Conservation (phyloP, 2,797 vertebrate genomes). For the Gila robusta region DNA sequence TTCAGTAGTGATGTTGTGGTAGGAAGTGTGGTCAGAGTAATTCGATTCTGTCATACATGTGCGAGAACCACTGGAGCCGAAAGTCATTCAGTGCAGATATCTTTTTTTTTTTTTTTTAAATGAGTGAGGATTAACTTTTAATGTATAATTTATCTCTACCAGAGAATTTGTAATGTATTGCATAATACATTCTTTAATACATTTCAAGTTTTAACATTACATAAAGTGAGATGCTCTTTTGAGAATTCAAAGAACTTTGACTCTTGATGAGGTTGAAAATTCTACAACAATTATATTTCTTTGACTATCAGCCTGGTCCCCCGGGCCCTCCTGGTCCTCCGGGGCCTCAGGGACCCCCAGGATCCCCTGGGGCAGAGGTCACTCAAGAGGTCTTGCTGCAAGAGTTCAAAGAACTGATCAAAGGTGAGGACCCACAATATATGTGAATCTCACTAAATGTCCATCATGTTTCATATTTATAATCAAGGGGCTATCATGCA, state of each 20-base stretch:
- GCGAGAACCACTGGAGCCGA: background rate
- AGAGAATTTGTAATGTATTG: constrained; percentile 7
- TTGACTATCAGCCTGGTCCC: constrained; percentile 84
- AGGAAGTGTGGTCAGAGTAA: background rate
- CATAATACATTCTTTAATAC: constrained; percentile 22
- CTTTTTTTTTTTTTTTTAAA: background rate
- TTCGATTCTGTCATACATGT: background rate
- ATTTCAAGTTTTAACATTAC: constrained; percentile 34
- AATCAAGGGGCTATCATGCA: background rate
- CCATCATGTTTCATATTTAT: background rate
- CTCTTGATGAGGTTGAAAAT: constrained; percentile 1
- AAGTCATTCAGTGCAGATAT: background rate
- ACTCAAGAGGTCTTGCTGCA: constrained; percentile 88
- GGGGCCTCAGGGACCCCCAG: constrained; percentile 87
- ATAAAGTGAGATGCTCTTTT: constrained; percentile 4
- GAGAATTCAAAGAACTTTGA: constrained; percentile 6
- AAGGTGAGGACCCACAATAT: constrained; percentile 78
- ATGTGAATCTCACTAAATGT: background rate
- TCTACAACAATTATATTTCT: background rate
- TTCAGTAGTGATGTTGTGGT: background rate
- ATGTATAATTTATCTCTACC: constrained; percentile 2
- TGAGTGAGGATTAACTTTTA: background rate
- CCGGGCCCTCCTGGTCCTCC: constrained; percentile 90
- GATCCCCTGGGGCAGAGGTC: constrained; percentile 85
- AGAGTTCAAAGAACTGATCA: constrained; percentile 94